These are phyloP conservation scores for Pedionomus torquatus DNA, from an alignment of 2,113 vertebrate species.

Conservation along the genomic window DNA sequence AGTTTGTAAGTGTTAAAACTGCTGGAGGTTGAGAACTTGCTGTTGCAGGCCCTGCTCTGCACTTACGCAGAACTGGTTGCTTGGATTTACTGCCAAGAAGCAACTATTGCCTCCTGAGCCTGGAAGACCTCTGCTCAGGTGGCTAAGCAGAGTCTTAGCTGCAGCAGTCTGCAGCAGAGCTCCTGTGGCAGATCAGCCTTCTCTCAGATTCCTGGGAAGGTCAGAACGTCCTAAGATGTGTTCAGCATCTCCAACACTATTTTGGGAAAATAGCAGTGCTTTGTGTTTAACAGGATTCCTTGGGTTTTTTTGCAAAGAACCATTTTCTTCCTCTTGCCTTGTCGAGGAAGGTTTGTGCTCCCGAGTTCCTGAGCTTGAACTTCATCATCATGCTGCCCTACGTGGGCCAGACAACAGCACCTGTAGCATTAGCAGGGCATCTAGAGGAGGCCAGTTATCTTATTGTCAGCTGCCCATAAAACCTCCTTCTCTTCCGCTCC, in stretches of 20 bases:
- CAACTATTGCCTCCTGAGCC: not conserved
- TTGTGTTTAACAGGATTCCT: not conserved
- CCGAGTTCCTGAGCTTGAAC: not conserved
- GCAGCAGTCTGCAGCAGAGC: not conserved
- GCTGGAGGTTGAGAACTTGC: slow-evolving; percentile 3
- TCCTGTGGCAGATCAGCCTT: not conserved
- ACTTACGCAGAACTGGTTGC: not conserved
- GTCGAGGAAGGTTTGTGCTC: not conserved
- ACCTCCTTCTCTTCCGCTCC: not conserved
- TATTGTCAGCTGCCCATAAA: not conserved
- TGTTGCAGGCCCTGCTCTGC: not conserved
- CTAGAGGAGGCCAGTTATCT: not conserved
- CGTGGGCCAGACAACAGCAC: not conserved
- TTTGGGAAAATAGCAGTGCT: not conserved
- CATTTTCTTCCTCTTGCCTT: not conserved
- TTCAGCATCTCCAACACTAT: not conserved
- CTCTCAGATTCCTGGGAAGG: not conserved
- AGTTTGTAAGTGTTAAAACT: not conserved
- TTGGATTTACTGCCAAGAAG: not conserved
- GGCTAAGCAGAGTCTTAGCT: not conserved
- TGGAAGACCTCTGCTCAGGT: not conserved
- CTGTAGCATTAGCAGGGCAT: not conserved
- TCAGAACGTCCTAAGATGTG: not conserved
- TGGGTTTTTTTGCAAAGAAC: not conserved
- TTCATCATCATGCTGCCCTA: not conserved